These are phyloP conservation scores for Apogon hyalosoma DNA, from an alignment of 2,797 vertebrate genomes.

Conservation along the genomic window DNA sequence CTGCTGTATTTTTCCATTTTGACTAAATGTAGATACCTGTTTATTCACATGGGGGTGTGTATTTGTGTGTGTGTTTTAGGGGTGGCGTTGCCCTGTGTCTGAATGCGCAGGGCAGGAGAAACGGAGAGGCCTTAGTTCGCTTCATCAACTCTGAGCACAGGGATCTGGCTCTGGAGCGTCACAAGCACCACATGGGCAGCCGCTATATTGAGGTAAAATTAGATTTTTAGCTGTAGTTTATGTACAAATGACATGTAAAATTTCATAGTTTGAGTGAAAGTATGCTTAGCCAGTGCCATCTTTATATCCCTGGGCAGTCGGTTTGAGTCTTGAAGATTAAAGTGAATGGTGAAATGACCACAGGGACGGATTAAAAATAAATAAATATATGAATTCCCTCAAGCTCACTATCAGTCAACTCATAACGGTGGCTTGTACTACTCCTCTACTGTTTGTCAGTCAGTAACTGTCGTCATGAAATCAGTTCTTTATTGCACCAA, in stretches of 20 bases:
- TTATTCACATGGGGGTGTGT: no score
- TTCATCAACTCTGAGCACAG: constrained; percentile 93
- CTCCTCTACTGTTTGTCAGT: no score
- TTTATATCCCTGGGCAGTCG: neutral
- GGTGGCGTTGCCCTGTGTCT: constrained; percentile 95
- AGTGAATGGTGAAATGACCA: neutral
- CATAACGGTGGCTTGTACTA: no score
- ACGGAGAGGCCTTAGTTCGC: constrained; percentile 95
- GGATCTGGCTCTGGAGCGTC: constrained; percentile 93
- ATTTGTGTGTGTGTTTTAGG: constrained; percentile 70
- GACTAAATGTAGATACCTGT: no score
- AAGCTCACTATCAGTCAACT: neutral
- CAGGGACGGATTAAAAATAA: no score
- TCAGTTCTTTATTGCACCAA: neutral
- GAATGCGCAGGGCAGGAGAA: constrained; percentile 95
- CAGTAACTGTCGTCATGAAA: neutral
- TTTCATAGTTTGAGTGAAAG: neutral
- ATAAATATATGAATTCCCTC: no score
- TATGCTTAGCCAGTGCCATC: neutral
- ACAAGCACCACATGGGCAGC: constrained; percentile 98
- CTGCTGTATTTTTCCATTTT: no score
- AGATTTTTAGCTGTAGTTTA: neutral
- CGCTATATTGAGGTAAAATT: constrained; percentile 93
- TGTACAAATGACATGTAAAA: neutral
- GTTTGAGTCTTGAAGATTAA: constrained; percentile 1